These are phyloP conservation scores for Pseudomyrmex sp. DNA, from an alignment of 1,140 invertebrate genomes.

Conservation along the genomic window DNA sequence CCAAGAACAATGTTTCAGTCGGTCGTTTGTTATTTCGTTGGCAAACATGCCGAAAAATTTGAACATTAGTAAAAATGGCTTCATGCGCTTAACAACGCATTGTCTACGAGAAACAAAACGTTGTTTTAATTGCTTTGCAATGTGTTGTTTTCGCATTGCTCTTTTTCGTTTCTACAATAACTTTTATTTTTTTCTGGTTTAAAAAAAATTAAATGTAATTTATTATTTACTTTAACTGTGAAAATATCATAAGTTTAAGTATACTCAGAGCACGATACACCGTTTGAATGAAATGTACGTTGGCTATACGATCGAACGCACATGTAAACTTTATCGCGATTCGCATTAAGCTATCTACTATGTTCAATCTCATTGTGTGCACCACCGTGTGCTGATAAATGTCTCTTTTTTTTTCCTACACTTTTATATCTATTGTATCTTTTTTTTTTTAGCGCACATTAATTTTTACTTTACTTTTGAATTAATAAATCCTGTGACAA, in stretches of 20 bases:
- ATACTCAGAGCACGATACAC: background rate
- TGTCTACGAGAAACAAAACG: background rate
- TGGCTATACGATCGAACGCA: background rate
- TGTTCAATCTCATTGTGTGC: too few species aligned
- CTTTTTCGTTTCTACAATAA: background rate
- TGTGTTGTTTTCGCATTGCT: background rate
- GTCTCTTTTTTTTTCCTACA: too few species aligned
- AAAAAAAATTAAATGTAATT: background rate
- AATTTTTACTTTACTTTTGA: too few species aligned
- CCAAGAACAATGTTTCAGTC: slow-evolving; percentile 6
- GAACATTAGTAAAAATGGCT: slow-evolving; percentile 7
- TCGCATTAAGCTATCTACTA: background rate
- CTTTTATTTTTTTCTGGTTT: background rate
- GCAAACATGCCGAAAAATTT: slow-evolving; percentile 33
- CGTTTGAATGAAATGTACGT: background rate
- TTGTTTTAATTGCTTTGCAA: background rate
- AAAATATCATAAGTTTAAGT: background rate
- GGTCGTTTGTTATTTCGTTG: background rate
- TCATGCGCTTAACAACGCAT: background rate
- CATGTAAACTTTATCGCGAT: slow-evolving; percentile 2
- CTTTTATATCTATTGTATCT: too few species aligned
- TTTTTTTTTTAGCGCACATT: too few species aligned
- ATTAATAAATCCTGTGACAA: too few species aligned
- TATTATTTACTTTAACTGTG: background rate
- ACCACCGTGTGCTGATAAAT: background rate